phyloP scores from a whole-genome alignment of 2,113 vertebrate genomes.

The Varanus salvator region DNA sequence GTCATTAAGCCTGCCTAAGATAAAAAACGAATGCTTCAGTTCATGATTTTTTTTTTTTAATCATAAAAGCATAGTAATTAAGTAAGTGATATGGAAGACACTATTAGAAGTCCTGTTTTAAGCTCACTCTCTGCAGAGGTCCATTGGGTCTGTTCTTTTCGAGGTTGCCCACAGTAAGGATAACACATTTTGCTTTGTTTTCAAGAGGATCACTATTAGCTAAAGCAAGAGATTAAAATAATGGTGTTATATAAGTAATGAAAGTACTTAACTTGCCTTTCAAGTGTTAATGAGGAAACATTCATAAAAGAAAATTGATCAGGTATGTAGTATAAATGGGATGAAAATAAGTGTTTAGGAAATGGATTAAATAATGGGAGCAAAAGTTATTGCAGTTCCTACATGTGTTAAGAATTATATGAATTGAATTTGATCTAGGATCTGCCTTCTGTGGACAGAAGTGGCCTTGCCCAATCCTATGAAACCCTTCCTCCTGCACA shows the following conservation, averaged over 20 bases:
- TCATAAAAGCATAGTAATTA: conserved; percentile 47
- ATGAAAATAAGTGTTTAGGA: not conserved
- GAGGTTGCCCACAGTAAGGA: conserved; percentile 12
- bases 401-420: not conserved
- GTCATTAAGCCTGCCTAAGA: conserved; percentile 61
- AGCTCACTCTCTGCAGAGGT: conserved; percentile 18
- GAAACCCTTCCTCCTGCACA: too few relatives aligned
- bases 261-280: conserved; percentile 47
- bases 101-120: conserved; percentile 53
- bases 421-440: too few relatives aligned
- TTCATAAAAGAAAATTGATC: conserved; percentile 35
- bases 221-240: conserved; percentile 7
- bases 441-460: too few relatives aligned
- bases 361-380: not conserved
- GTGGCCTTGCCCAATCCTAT: too few relatives aligned
- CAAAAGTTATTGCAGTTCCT: not conserved
- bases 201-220: not conserved
- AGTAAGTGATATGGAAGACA: conserved; percentile 64
- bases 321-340: not conserved
- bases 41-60: conserved; percentile 56
- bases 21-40: conserved; percentile 40
- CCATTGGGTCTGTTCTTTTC: conserved; percentile 50
- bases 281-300: conserved; percentile 43
- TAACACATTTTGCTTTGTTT: conserved; percentile 31
- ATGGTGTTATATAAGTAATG: conserved; percentile 36